Conservation (phyloP, 2,797 vertebrate genomes). For the Benthosema pterotum region DNA sequence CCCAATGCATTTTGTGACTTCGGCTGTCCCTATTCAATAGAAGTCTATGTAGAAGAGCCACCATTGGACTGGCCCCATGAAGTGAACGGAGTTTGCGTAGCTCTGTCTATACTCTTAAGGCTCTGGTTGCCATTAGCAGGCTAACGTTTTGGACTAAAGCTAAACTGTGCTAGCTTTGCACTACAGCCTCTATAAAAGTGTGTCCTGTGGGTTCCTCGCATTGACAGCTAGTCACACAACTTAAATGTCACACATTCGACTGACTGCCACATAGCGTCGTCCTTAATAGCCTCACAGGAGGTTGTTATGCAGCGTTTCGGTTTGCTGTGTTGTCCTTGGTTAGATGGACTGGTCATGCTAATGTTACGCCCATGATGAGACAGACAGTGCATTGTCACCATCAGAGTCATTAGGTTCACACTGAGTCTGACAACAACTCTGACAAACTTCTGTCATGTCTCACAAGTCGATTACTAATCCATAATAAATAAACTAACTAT, state of each 20-base stretch:
- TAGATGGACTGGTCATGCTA: slow-evolving; percentile 26
- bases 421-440: too few relatives aligned
- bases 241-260: background rate
- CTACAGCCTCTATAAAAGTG: slow-evolving; percentile 31
- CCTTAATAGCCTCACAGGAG: background rate
- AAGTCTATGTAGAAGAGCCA: too few relatives aligned
- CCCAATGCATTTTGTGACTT: too few relatives aligned
- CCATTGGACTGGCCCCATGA: too few relatives aligned
- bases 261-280: background rate
- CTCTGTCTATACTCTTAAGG: too few relatives aligned
- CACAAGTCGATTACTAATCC: too few relatives aligned
- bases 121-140: slow-evolving; percentile 65
- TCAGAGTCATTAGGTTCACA: slow-evolving; percentile 23
- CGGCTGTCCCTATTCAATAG: too few relatives aligned
- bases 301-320: background rate
- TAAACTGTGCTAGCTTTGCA: slow-evolving; percentile 55
- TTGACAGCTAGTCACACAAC: slow-evolving; percentile 42
- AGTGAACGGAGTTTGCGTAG: too few relatives aligned
- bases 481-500: too few relatives aligned
- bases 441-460: too few relatives aligned
- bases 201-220: slow-evolving; percentile 10
- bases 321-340: slow-evolving; percentile 16
- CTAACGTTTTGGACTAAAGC: slow-evolving; percentile 72
- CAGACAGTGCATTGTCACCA: slow-evolving; percentile 53
- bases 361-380: slow-evolving; percentile 45